Conservation (phyloP, 1,140 invertebrate species). For the Dreissena polymorpha region DNA sequence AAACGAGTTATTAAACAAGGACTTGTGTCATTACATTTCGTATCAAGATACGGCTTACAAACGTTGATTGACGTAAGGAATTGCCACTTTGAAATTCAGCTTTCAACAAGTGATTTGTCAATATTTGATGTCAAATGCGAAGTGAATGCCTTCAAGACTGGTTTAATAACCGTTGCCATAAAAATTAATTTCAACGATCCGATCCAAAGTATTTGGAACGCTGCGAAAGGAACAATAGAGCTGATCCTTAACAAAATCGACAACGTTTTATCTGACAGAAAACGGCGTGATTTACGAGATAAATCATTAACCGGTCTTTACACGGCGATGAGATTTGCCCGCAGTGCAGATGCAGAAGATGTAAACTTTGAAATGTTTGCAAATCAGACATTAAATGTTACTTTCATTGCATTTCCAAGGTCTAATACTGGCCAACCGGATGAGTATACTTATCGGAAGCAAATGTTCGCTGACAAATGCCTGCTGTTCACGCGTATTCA, state of each 20-base stretch:
- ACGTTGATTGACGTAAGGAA: slow-evolving; percentile 47
- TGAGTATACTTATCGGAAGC: background rate
- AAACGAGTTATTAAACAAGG: slow-evolving; percentile 41
- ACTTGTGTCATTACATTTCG: slow-evolving; percentile 10
- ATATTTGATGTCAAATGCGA: slow-evolving; percentile 50
- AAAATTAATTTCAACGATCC: slow-evolving; percentile 50
- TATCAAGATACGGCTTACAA: slow-evolving; percentile 27
- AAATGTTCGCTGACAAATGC: slow-evolving; percentile 4
- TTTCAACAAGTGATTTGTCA: slow-evolving; percentile 31
- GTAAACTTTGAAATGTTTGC: background rate
- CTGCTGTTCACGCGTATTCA: background rate
- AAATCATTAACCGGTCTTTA: slow-evolving; percentile 10
- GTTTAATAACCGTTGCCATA: slow-evolving; percentile 25
- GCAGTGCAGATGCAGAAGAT: background rate
- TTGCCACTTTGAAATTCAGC: slow-evolving; percentile 42
- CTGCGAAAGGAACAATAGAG: slow-evolving; percentile 35
- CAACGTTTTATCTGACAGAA: slow-evolving; percentile 4
- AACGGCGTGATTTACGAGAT: slow-evolving; percentile 10
- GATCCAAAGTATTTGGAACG: slow-evolving; percentile 38
- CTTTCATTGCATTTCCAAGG: background rate
- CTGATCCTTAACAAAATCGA: background rate
- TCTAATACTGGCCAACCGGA: background rate
- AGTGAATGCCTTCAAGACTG: slow-evolving; percentile 38
- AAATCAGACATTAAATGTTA: slow-evolving; percentile 24
- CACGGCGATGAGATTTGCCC: background rate